Evolutionary conservation across 2,888 invertebrate genomes (phyloP).

Genomic region (Mechanitis mazaeus): DNA sequence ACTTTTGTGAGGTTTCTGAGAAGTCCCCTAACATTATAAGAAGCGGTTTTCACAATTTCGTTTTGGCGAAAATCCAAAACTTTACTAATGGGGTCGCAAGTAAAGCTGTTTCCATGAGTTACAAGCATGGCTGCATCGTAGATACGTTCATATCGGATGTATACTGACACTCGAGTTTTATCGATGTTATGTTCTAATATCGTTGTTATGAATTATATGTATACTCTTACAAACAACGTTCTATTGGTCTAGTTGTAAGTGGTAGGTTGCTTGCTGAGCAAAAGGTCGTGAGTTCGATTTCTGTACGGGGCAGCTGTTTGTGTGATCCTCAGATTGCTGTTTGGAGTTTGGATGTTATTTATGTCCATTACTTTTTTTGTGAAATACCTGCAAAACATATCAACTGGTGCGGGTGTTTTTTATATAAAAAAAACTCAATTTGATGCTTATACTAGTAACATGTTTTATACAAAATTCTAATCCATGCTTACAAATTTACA

Average conservation of each 20-base stretch:
- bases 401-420: too few relatives aligned
- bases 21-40: conserved; percentile 23
- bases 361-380: too few relatives aligned
- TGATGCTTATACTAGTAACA: not conserved
- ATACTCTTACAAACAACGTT: too few relatives aligned
- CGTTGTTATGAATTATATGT: not conserved
- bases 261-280: too few relatives aligned
- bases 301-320: too few relatives aligned
- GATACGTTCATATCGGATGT: conserved; percentile 20
- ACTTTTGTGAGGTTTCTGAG: conserved; percentile 17
- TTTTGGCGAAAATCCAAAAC: conserved; percentile 39
- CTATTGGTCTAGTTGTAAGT: too few relatives aligned
- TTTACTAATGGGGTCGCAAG: conserved; percentile 38
- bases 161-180: conserved; percentile 5
- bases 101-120: conserved; percentile 35
- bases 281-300: too few relatives aligned
- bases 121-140: conserved; percentile 27
- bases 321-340: too few relatives aligned
- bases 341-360: too few relatives aligned
- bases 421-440: not conserved
- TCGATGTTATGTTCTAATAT: conserved; percentile 4
- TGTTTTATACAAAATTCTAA: too few relatives aligned
- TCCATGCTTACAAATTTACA: too few relatives aligned
- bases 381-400: too few relatives aligned
- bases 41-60: conserved; percentile 33